phyloP scores from a whole-genome alignment of 2,113 vertebrate species.

The Mesitornis unicolor region DNA sequence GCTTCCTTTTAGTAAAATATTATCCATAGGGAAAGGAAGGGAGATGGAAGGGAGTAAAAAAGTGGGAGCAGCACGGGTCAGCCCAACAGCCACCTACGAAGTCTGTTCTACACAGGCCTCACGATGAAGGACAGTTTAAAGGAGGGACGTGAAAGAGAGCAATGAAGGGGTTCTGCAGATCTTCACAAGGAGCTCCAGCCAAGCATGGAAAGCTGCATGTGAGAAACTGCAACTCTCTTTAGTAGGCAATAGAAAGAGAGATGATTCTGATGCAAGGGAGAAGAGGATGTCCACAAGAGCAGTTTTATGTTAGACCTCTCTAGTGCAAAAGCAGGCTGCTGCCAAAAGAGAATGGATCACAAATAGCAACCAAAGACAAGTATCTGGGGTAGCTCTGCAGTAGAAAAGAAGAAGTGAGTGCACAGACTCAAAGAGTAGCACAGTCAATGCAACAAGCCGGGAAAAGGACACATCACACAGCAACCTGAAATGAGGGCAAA shows the following conservation, averaged over 20 bases:
- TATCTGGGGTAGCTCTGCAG: not conserved
- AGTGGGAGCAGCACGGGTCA: not conserved
- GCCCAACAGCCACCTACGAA: not conserved
- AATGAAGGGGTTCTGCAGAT: not conserved
- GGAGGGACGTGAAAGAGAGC: not conserved
- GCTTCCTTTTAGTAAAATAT: not conserved
- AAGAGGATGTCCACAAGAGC: not conserved
- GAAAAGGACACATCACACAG: not conserved
- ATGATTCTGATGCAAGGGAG: not conserved
- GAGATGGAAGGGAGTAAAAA: not conserved
- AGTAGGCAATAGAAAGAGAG: not conserved
- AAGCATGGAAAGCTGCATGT: not conserved
- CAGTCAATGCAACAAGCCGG: not conserved
- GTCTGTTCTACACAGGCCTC: not conserved
- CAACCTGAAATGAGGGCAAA: not conserved
- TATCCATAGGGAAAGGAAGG: not conserved
- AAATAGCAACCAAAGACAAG: not conserved
- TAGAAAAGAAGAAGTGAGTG: not conserved
- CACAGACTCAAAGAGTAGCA: not conserved
- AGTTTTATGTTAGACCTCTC: not conserved
- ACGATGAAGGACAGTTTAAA: not conserved
- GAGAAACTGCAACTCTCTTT: not conserved
- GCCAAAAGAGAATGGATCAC: not conserved
- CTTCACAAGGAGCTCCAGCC: not conserved
- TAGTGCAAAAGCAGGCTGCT: not conserved